Conservation (phyloP, 2,113 vertebrate species). For the Falcunculus frontatus region DNA sequence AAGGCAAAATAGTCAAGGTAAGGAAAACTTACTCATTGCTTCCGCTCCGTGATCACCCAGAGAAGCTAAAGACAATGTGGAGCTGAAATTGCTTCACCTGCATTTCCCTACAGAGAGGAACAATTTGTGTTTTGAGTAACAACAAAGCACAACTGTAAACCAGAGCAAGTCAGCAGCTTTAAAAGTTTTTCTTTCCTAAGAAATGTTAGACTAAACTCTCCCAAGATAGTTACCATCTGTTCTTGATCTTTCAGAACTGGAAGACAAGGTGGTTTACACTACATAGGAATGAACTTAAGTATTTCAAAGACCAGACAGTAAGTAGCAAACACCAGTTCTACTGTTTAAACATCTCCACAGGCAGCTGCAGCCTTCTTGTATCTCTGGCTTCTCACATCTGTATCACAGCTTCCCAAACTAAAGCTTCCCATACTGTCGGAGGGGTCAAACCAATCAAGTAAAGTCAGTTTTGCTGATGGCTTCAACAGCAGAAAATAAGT, state of each 20-base stretch:
- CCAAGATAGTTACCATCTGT: background rate
- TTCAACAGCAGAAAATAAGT: background rate
- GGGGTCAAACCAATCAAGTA: background rate
- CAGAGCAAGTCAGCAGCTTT: background rate
- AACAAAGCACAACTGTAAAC: background rate
- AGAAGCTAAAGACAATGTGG: background rate
- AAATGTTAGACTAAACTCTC: background rate
- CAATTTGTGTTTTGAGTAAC: background rate
- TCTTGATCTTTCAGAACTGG: constrained; percentile 82
- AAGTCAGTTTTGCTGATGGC: background rate
- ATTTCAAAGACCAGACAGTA: constrained; percentile 95
- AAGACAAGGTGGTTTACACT: constrained; percentile 97
- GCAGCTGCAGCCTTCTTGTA: background rate
- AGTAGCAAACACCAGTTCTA: constrained; percentile 43
- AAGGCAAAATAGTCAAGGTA: constrained; percentile 87
- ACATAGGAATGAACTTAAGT: constrained; percentile 90
- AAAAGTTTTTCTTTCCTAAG: background rate
- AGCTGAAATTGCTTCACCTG: background rate
- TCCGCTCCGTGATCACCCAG: background rate
- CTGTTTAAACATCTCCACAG: background rate
- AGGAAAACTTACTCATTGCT: constrained; percentile 2
- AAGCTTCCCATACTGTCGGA: background rate
- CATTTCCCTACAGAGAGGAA: background rate
- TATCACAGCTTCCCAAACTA: background rate
- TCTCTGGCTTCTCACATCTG: background rate